Percentiles rank a stretch among this genome's conserved stretches.
Evolutionary conservation across 2,113 vertebrate species (phyloP).

Genomic region (Addax nasomaculatus): DNA sequence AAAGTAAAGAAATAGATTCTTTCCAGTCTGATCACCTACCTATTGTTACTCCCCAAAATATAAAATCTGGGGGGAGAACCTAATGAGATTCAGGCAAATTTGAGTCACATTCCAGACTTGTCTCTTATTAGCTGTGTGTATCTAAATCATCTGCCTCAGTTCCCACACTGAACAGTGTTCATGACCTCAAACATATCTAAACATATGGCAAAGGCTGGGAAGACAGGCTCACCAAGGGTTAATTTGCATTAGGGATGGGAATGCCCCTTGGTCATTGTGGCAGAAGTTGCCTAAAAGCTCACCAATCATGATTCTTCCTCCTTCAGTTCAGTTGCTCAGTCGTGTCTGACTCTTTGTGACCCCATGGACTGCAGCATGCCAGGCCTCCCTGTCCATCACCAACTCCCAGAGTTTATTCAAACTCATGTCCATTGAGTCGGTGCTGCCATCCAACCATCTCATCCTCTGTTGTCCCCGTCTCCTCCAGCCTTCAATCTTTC

Average conservation of each 20-base stretch:
- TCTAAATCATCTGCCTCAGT: not conserved
- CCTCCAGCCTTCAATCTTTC: not conserved
- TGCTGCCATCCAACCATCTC: not conserved
- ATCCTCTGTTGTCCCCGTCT: not conserved
- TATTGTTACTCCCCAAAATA: not conserved
- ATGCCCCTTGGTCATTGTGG: not conserved
- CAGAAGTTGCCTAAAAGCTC: not conserved
- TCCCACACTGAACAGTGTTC: not conserved
- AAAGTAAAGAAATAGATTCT: not conserved
- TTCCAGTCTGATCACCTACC: not conserved
- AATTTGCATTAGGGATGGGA: not conserved
- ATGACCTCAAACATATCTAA: not conserved
- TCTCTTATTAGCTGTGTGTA: not conserved
- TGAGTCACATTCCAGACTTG: not conserved
- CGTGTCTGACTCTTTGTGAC: not conserved
- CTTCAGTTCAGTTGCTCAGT: not conserved
- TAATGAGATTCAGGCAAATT: not conserved
- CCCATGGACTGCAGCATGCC: not conserved
- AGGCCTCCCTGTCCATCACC: not conserved
- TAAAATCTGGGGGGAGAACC: not conserved
- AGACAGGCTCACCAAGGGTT: not conserved
- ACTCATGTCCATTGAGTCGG: not conserved
- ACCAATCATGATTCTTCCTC: not conserved
- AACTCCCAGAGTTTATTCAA: not conserved
- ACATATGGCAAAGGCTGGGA: not conserved